These are phyloP conservation scores for Schizothorax lantsangensis DNA, from an alignment of 2,797 vertebrate species.

Conservation along the genomic window DNA sequence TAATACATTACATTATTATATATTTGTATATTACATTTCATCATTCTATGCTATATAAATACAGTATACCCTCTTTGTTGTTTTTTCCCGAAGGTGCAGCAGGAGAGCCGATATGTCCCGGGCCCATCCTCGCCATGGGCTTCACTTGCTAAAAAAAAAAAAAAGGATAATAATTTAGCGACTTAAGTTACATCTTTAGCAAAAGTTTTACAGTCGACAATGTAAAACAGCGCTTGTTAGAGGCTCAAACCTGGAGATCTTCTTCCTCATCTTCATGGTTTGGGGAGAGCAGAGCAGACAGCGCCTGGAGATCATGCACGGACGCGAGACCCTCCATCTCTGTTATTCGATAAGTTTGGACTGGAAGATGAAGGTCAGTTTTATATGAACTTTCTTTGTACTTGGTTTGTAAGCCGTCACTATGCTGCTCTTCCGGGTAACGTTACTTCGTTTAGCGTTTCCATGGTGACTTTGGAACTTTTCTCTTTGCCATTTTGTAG, in stretches of 20 bases:
- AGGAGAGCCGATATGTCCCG: slow-evolving; percentile 49
- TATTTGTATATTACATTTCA: not conserved
- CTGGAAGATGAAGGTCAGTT: not conserved
- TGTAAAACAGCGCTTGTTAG: not conserved
- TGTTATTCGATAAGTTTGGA: not conserved
- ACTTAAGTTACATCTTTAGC: not conserved
- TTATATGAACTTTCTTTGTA: not conserved
- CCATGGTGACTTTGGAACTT: slow-evolving; percentile 9
- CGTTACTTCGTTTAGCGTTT: slow-evolving; percentile 21
- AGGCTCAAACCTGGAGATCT: slow-evolving; percentile 8
- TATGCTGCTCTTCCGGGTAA: not conserved
- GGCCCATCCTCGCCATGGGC: slow-evolving; percentile 35
- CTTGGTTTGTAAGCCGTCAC: not conserved
- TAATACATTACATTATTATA: no score
- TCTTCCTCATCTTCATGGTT: slow-evolving; percentile 30
- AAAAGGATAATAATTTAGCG: not conserved
- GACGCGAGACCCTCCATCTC: slow-evolving; percentile 30
- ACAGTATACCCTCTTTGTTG: slow-evolving; percentile 33
- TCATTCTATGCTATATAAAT: not conserved
- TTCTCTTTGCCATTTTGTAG: not conserved
- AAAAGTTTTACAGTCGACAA: not conserved
- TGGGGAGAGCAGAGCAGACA: slow-evolving; percentile 19
- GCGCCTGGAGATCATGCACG: slow-evolving; percentile 15
- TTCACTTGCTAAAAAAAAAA: slow-evolving; percentile 27
- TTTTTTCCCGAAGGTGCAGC: not conserved